These are phyloP conservation scores for Sceloporus undulatus DNA, from an alignment of 2,113 vertebrate genomes.

Conservation along the genomic window DNA sequence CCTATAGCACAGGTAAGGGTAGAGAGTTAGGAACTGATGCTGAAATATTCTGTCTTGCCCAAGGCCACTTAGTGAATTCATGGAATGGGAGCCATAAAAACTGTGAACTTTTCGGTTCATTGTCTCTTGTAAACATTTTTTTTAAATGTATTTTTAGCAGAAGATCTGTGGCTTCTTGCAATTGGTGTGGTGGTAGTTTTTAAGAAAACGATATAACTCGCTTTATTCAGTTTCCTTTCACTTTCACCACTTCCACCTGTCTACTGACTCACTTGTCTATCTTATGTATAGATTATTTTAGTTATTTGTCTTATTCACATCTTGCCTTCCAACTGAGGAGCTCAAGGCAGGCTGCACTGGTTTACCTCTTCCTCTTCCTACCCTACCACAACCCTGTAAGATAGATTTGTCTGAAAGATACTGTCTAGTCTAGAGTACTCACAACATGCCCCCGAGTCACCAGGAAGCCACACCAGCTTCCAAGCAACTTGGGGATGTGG, in stretches of 20 bases:
- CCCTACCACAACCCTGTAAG: too few species aligned
- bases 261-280: too few species aligned
- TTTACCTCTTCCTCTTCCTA: too few species aligned
- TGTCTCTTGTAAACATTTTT: neutral
- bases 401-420: too few species aligned
- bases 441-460: too few species aligned
- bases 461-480: too few species aligned
- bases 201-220: neutral
- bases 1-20: neutral
- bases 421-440: too few species aligned
- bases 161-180: neutral
- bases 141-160: neutral
- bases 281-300: too few species aligned
- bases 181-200: neutral
- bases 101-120: neutral
- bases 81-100: neutral
- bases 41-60: neutral
- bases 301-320: too few species aligned
- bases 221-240: neutral
- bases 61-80: neutral
- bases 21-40: too few species aligned
- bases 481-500: too few species aligned
- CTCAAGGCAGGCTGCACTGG: neutral
- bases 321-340: neutral
- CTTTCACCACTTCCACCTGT: neutral